phyloP scores from a whole-genome alignment of 2,113 vertebrate species.

The Syrmaticus mikado region DNA sequence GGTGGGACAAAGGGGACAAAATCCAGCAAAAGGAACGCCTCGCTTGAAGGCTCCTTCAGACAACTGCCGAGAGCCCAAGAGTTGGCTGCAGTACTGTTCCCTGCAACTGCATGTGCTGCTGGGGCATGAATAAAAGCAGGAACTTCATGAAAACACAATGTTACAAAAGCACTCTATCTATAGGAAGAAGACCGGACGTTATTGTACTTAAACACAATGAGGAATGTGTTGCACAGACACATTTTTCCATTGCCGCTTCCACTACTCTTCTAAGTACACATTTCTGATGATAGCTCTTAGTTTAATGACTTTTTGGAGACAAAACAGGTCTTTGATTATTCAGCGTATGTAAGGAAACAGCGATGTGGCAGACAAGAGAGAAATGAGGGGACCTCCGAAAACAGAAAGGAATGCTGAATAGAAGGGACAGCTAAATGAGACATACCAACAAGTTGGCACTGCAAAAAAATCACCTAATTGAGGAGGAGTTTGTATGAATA shows the following conservation, averaged over 20 bases:
- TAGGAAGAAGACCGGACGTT: neutral
- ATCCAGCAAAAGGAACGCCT: neutral
- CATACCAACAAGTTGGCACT: neutral
- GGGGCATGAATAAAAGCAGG: neutral
- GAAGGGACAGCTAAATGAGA: neutral
- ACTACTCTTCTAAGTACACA: neutral
- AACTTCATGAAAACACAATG: neutral
- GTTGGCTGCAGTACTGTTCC: neutral
- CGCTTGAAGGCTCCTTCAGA: neutral
- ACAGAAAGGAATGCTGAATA: neutral
- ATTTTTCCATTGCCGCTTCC: neutral
- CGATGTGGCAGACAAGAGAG: neutral
- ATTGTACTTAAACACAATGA: neutral
- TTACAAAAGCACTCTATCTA: neutral
- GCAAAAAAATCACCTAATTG: constrained; percentile 41
- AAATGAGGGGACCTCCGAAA: neutral
- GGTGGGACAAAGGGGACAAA: rapidly evolving
- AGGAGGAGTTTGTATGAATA: constrained; percentile 5
- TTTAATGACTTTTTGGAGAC: neutral
- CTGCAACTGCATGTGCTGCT: neutral
- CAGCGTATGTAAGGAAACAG: neutral
- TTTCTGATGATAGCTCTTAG: neutral
- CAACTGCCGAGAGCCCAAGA: neutral
- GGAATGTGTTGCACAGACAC: neutral
- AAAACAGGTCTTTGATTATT: neutral